Base-by-base conservation (phyloP, 1,140 invertebrate genomes). In the Goniozus legneri region DNA sequence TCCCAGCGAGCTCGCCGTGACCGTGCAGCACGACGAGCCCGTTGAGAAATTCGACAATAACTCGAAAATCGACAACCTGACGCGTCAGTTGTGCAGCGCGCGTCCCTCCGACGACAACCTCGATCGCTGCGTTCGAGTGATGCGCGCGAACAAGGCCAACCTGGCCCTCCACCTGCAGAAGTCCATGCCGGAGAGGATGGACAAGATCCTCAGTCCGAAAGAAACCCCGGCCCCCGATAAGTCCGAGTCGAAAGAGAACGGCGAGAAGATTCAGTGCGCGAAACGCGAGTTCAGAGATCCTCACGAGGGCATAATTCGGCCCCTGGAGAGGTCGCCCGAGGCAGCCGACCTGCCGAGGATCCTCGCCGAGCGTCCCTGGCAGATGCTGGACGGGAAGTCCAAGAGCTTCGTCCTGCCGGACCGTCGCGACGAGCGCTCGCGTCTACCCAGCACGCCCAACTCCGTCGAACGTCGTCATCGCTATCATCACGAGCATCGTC, bases 381-480 rank as follows among this genome's bases (percentile, higher is more conserved):
- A n/a, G n/a, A 61, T 65, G 52, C 43, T 66, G 39, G 71, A 69
- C 16, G 66, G 53, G 37, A 67, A 67, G 46, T 68, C 65, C 19
- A 71, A 69, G 56, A 71, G 66, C 60, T 71, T 71, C 47, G 57
- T 69, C 30, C 52, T 73, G 33, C 65, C 67, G 44, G 67, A 66
- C 54, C 62, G 61, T 48, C 59, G 14, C 48, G 54, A 13, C 57
- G 62, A 32, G 60, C 53, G 31, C n/a, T 58, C 44, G 34, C 54
- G 63, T 14, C 51, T 57, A n/a, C n/a, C n/a, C n/a, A n/a, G n/a
- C n/a, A n/a, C n/a, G n/a, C 31, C 47, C 24, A 47, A 44, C 35
- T 45, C 46, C 7, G 18, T 56, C 24, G 13, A 54, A 27, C 44
- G 27, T 27, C 51, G 45, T 14, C 40, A 32, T 4, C 48, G 36